Percentiles rank a stretch among this genome's conserved stretches.
These are phyloP conservation scores for Polypedilum pembai DNA, from an alignment of 1,140 invertebrate genomes.

Conservation along the genomic window DNA sequence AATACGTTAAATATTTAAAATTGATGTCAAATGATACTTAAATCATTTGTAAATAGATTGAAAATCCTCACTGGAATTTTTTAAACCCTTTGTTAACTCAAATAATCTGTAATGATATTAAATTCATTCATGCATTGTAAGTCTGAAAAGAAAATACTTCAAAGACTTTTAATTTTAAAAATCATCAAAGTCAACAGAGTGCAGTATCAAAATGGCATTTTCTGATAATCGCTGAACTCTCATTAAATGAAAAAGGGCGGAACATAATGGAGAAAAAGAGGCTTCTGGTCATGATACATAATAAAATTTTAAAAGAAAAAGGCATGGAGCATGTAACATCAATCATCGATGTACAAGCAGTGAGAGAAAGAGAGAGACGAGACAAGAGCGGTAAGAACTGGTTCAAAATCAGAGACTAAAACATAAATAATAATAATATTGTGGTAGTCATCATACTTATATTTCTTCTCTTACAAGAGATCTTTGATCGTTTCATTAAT, in stretches of 20 bases:
- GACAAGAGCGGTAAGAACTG: neutral
- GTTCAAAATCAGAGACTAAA: slow-evolving; percentile 1
- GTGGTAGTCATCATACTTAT: neutral
- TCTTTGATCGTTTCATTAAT: slow-evolving; percentile 13
- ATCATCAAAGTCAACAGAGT: too few species aligned
- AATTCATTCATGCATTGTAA: too few species aligned
- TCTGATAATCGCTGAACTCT: neutral
- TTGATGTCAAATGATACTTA: too few species aligned
- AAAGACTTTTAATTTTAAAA: too few species aligned
- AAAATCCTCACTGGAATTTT: too few species aligned
- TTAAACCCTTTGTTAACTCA: too few species aligned
- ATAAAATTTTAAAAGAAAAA: neutral
- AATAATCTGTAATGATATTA: too few species aligned
- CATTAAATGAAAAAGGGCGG: neutral
- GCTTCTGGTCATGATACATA: neutral
- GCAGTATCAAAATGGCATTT: neutral
- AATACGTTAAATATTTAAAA: too few species aligned
- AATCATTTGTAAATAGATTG: too few species aligned
- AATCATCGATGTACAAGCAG: neutral
- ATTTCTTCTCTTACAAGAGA: neutral
- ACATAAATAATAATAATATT: slow-evolving; percentile 20
- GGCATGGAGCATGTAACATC: slow-evolving; percentile 10
- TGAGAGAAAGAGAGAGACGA: neutral
- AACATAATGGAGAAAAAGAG: neutral
- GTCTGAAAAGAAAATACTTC: too few species aligned